Percentiles rank a stretch among this genome's conserved stretches.
Conservation (phyloP, 2,797 vertebrate species). For the Xenopus petersii region DNA sequence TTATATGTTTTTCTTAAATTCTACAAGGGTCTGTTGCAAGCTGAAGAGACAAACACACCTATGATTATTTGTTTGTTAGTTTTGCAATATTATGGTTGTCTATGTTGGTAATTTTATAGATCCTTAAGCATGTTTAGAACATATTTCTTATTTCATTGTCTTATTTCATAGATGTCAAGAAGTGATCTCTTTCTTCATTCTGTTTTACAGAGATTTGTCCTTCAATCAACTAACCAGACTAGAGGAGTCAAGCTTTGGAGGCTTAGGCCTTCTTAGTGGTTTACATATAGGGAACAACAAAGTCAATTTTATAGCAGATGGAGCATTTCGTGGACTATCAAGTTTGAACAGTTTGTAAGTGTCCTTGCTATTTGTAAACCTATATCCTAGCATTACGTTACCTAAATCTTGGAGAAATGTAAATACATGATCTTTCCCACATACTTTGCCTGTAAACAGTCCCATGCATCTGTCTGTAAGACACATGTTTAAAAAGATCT, state of each 20-base stretch:
- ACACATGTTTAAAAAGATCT: too few species aligned
- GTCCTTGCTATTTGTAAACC: neutral
- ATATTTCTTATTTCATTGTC: too few species aligned
- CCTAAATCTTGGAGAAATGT: too few species aligned
- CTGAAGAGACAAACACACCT: neutral
- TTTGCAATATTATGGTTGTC: too few species aligned
- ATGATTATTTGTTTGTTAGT: too few species aligned
- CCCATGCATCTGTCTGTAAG: too few species aligned
- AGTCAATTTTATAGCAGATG: slow-evolving; percentile 90
- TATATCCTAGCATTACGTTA: too few species aligned
- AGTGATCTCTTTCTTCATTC: slow-evolving; percentile 44
- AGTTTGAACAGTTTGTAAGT: slow-evolving; percentile 76
- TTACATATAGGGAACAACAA: slow-evolving; percentile 87
- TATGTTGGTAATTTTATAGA: too few species aligned
- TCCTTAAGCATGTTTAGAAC: too few species aligned
- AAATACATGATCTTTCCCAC: too few species aligned
- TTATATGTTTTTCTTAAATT: slow-evolving; percentile 62
- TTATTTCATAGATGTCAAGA: too few species aligned
- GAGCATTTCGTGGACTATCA: slow-evolving; percentile 87
- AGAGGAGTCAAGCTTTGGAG: slow-evolving; percentile 90
- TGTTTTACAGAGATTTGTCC: slow-evolving; percentile 78
- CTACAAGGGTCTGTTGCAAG: slow-evolving; percentile 52
- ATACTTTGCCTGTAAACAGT: too few species aligned
- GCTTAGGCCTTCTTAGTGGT: slow-evolving; percentile 81
- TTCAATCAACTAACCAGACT: slow-evolving; percentile 86